Base-by-base conservation (phyloP, 1,140 invertebrate genomes). In the Proctacanthus coquilletti region DNA sequence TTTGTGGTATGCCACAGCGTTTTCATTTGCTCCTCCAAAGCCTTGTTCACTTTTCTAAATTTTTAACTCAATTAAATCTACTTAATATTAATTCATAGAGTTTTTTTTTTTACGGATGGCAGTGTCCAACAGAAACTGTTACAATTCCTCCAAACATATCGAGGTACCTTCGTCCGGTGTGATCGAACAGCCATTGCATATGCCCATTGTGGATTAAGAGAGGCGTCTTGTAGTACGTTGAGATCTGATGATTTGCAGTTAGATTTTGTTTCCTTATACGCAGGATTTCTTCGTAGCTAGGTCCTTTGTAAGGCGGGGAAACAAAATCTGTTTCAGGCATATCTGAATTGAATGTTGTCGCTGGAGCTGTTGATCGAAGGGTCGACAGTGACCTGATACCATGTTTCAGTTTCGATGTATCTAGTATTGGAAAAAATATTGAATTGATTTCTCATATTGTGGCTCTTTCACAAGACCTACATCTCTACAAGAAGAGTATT, bases 81-180 rank as follows among this genome's bases (percentile, higher is more conserved):
- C 11, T 37, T 21, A 10, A 39, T 19, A 10, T n/a, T 1, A 34
- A 15, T 15, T 34, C 36, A 2, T 11, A 18, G 9, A 31, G 1
- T 10, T 11, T 4, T 40, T 36, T 17, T 47, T 74, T 81, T 80
- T 72, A 94, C 86, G 92, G 92, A 70, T 98, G 93, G 60, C 86
- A 95, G 60, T 97, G 93, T 15, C 94, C 94, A n/a, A 97, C 87
- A 36, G 85, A 89, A 18, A 97, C 82, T 0, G 94, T 98, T 3
- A 93, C 91, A 45, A 98, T 95, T 10, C 94, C 94, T 8, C 76
- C 92, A 61, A 94, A 93, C 65, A 95, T 75, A 62, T 98, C 93
- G 18, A 98, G 66, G 62, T 95, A 98, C 49, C 86, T 66, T 45
- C 74, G 77, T 5, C 87, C 87, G 34, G 74, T 66, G 38, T 84